Base-by-base conservation (phyloP, 2,888 invertebrate species). In the Tanypteryx hageni region DNA sequence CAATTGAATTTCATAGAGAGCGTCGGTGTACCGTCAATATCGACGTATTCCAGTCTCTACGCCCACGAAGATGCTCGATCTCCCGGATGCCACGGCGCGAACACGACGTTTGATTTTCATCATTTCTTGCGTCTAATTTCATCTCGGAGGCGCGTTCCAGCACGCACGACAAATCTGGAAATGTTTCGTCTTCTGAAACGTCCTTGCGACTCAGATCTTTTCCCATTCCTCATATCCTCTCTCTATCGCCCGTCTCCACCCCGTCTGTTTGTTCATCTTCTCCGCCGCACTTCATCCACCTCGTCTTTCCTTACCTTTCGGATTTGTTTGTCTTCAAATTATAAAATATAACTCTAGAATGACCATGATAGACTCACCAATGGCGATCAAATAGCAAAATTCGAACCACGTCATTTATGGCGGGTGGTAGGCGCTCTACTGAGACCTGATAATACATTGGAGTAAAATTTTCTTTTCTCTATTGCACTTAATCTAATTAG, bases 51-150 rank as follows among this genome's bases (percentile, higher is more conserved):
- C 57, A 44, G 16, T 56, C 27, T n/a, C 44, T 83, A 16, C 27
- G 0, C 56, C 14, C 16, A 57, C 57, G 83, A 83, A 57, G 83
- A 83, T n/a, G 83, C 9, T 83, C 7, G 16, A 83, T n/a, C 31
- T 13, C 83, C 16, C 56, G 11, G 83, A 57, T 56, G 57, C 83
- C 56, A 57, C 57, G 56, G 57, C 57, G 44, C 18, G 56, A 57
- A 44, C 83, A 57, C 57, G 83, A 83, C 83, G 57, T 83, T 83
- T 83, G 83, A 83, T 83, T 83, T 44, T 83, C 83, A 13, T 57
- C 44, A 18, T 83, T 57, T 83, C n/a, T n/a, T 57, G 7, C 57
- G 18, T n/a, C 18, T 83, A 16, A n/a, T 27, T 57, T 2, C 9
- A 14, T 57, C 57, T 44, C 44, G n/a, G n/a, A 56, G 44, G 31